Evolutionary conservation across 2,113 vertebrate species (phyloP).

Genomic region (Cygnus atratus): DNA sequence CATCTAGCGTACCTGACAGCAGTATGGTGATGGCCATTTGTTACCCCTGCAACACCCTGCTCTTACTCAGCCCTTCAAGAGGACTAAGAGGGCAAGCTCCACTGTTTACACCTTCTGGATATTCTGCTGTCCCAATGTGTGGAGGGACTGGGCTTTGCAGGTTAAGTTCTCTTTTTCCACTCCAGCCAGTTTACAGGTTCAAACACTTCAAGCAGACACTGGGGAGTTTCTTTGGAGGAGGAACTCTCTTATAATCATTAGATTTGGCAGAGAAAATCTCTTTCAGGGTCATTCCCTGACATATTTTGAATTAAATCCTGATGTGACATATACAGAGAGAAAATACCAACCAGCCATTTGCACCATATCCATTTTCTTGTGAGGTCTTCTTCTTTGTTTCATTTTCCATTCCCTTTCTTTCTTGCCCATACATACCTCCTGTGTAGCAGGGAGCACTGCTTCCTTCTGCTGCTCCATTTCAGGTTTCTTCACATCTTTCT

Average conservation of each 20-base stretch:
- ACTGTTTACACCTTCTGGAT: not conserved
- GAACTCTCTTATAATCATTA: not conserved
- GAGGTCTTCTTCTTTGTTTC: not conserved
- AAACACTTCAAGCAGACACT: not conserved
- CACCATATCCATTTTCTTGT: not conserved
- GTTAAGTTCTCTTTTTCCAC: not conserved
- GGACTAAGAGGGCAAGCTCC: not conserved
- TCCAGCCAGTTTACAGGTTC: not conserved
- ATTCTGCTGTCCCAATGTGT: not conserved
- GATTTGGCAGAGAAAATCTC: not conserved
- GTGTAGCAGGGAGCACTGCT: conserved; percentile 39
- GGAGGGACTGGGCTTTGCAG: not conserved
- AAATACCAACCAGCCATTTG: not conserved
- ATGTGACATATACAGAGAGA: not conserved
- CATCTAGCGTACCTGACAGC: not conserved
- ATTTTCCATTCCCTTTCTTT: not conserved
- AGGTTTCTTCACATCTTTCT: conserved; percentile 55
- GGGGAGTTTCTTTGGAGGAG: not conserved
- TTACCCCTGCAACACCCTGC: not conserved
- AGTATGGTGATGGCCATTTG: not conserved
- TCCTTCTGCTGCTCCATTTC: conserved; percentile 57
- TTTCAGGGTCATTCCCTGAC: not conserved
- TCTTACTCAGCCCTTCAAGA: not conserved
- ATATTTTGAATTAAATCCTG: not conserved
- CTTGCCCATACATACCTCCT: conserved; percentile 60